These are phyloP conservation scores for Dendroctonus valens DNA, from an alignment of 1,140 invertebrate species.

Conservation along the genomic window DNA sequence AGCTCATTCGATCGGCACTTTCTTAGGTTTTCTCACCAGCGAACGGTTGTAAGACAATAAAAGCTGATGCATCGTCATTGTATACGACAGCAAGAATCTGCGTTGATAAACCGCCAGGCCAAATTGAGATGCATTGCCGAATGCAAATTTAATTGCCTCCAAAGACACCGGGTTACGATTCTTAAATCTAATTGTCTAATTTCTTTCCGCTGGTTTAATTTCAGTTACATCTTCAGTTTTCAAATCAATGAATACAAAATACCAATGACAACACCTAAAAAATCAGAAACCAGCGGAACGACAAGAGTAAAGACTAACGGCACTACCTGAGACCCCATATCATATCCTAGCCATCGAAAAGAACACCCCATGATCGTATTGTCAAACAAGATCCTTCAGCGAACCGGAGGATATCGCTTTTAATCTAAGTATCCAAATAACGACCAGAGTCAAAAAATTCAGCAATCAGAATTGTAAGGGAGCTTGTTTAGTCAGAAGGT, in stretches of 20 bases:
- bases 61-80: slow-evolving; percentile 51
- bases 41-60: slow-evolving; percentile 50
- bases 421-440: too few species aligned
- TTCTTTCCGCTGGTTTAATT: slow-evolving; percentile 15
- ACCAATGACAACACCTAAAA: neutral
- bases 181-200: slow-evolving; percentile 31
- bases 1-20: slow-evolving; percentile 51
- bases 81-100: slow-evolving; percentile 48
- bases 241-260: neutral
- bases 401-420: too few species aligned
- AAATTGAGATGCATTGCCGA: slow-evolving; percentile 45
- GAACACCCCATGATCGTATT: slow-evolving; percentile 2
- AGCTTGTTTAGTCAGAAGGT: too few species aligned
- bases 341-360: neutral
- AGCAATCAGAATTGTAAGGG: too few species aligned
- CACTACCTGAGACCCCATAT: neutral
- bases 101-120: slow-evolving; percentile 42
- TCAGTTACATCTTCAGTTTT: neutral
- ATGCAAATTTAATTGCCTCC: slow-evolving; percentile 43
- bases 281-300: neutral
- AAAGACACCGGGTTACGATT: slow-evolving; percentile 10
- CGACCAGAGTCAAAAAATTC: too few species aligned
- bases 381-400: slow-evolving; percentile 2
- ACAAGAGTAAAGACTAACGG: neutral
- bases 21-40: slow-evolving; percentile 49